A percentile compares a stretch with the other conserved stretches of the same genome.
Conservation (phyloP, 2,797 vertebrate genomes). For the Adelosebastes latens region DNA sequence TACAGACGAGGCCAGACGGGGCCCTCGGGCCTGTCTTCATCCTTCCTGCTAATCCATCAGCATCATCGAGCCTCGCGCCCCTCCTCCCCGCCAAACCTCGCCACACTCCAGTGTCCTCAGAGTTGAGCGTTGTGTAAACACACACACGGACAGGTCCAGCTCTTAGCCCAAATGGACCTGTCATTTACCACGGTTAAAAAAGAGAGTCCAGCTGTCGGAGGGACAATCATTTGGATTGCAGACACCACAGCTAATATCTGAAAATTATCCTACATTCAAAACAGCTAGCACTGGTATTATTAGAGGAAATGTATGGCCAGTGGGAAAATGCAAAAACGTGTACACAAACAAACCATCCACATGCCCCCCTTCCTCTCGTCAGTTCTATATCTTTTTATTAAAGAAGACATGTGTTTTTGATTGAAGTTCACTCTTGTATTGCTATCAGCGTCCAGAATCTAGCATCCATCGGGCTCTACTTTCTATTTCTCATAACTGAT, state of each 20-base stretch:
- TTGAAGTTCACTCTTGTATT: neutral
- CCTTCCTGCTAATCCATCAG: slow-evolving; percentile 70
- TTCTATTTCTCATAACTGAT: neutral
- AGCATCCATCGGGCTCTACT: neutral
- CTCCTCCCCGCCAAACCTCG: slow-evolving; percentile 34
- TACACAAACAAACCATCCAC: neutral
- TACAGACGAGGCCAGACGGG: slow-evolving; percentile 36
- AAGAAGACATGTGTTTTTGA: neutral
- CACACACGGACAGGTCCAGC: slow-evolving; percentile 23
- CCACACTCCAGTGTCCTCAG: slow-evolving; percentile 40
- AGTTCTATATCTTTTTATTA: neutral
- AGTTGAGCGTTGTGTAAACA: slow-evolving; percentile 47
- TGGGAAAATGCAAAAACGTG: neutral
- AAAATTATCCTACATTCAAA: neutral
- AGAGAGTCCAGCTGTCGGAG: neutral
- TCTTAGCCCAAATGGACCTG: slow-evolving; percentile 3
- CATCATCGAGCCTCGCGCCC: slow-evolving; percentile 30
- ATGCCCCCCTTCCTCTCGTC: neutral
- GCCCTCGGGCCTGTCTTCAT: slow-evolving; percentile 45
- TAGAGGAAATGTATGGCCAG: neutral
- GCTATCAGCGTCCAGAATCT: neutral
- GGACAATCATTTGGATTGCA: neutral
- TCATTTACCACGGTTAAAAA: slow-evolving; percentile 41
- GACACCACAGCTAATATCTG: neutral
- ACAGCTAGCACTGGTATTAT: neutral